Evolutionary conservation across 2,888 invertebrate species (phyloP), one percentile per base, ranked within the genome.

Genomic region (Eupithecia abbreviata): DNA sequence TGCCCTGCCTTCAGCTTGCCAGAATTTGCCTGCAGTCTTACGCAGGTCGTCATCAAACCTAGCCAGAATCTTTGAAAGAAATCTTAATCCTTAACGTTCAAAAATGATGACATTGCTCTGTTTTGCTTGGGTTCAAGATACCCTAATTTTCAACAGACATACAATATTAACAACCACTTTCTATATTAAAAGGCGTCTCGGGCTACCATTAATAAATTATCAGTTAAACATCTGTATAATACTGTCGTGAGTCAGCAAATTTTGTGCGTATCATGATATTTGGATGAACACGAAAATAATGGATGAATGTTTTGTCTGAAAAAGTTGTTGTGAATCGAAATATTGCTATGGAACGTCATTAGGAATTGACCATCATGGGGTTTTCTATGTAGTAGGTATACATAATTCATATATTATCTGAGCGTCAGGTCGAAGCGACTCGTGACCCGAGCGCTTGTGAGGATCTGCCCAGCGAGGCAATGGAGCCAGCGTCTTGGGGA

Each of bases 221-320:
- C 91, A 79, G 85, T 76, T 80, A 87, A 90, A 92, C 91, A 92
- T 93, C 92, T 93, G 87, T 90, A 90, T 91, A 70, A 91, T 91
- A 87, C 85, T 79, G 84, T 80, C 71, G 85, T 92, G 92, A 92
- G 82, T 88, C 82, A 79, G 85, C 89, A 79, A 75, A 83, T 87
- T 82, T 83, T 79, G 55, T 80, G 72, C 77, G 69, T 81, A 79
- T 82, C 81, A 82, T 81, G 79, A 75, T 76, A 72, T 76, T 78
- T 72, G 74, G 74, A 55, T 76, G 73, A 77, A 77, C 75, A 75
- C 49, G 73, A 62, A 77, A 77, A 80, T 79, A 75, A 76, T 77
- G 18, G 55, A 62, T 62, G 4, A 65, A 49, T 55, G 45, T 41
- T 71, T 71, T 71, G 67, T 77, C 10, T 45, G 30, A 65, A 62